Evolutionary conservation across 2,888 invertebrate genomes (phyloP).

Genomic region (Dioctria linearis): DNA sequence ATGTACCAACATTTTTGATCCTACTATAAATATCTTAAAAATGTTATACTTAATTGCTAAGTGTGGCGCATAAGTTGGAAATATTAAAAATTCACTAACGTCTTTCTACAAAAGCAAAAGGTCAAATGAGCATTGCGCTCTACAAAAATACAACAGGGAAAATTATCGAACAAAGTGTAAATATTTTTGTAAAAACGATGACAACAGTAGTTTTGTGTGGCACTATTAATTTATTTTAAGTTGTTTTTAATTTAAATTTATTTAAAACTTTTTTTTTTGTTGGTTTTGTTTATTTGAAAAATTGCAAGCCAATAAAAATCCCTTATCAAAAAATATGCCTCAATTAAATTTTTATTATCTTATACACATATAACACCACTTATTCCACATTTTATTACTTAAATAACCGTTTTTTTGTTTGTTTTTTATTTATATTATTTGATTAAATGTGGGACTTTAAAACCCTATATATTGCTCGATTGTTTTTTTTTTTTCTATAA

Average conservation of each 20-base stretch:
- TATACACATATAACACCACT: conserved; percentile 3
- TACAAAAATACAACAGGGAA: not conserved
- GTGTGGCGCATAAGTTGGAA: conserved; percentile 36
- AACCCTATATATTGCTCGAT: conserved; percentile 44
- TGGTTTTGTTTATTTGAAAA: conserved; percentile 24
- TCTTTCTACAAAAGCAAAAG: conserved; percentile 24
- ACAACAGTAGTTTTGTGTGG: conserved; percentile 32
- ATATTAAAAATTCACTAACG: conserved; percentile 28
- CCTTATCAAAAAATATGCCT: conserved; percentile 48
- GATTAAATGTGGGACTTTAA: not conserved
- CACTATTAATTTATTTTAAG: conserved; percentile 34
- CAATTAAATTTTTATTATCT: conserved; percentile 29
- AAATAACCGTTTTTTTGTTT: not conserved
- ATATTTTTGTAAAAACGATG: conserved; percentile 15
- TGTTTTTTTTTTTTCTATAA: not conserved
- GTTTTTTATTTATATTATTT: not conserved
- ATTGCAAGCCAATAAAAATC: conserved; percentile 44
- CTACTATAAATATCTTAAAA: conserved; percentile 21
- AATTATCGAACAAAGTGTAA: conserved; percentile 1
- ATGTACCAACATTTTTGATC: conserved; percentile 34
- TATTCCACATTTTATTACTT: conserved; percentile 8
- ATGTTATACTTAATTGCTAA: conserved; percentile 24
- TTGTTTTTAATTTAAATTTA: conserved; percentile 25
- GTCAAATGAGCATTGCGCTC: conserved; percentile 33
- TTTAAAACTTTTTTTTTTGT: not conserved